Evolutionary conservation across 2,888 invertebrate genomes (phyloP).

Genomic region (Acrocyrtus sp.): DNA sequence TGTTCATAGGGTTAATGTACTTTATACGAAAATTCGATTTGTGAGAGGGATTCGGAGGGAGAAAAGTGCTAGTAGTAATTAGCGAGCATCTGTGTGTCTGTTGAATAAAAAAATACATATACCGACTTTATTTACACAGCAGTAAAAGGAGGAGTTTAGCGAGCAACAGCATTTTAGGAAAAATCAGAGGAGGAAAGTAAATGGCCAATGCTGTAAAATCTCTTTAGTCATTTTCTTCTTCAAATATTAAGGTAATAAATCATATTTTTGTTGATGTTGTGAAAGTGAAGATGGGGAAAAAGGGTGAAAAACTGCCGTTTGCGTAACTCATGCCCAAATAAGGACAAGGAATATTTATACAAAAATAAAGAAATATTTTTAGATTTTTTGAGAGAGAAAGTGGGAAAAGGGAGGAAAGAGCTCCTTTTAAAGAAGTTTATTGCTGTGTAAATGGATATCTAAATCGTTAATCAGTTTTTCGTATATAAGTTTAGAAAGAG

Average conservation of each 20-base stretch:
- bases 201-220: background rate
- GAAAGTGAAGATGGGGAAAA: background rate
- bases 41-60: too few species aligned
- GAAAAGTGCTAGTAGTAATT: too few species aligned
- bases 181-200: background rate
- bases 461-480: background rate
- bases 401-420: background rate
- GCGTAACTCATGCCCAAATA: background rate
- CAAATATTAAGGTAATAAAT: slow-evolving; percentile 43
- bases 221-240: slow-evolving; percentile 28
- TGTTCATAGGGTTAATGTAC: too few species aligned
- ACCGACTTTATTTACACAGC: too few species aligned
- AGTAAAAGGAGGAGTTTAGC: too few species aligned
- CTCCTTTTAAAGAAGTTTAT: background rate
- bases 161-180: too few species aligned
- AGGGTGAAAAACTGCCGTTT: background rate
- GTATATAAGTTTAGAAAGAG: background rate
- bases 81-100: too few species aligned
- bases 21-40: too few species aligned
- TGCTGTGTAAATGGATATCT: background rate
- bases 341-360: too few species aligned
- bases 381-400: background rate
- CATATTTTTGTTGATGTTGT: slow-evolving; percentile 27
- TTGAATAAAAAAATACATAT: too few species aligned
- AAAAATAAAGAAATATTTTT: too few species aligned